These are phyloP conservation scores for Leptoclinus maculatus DNA, from an alignment of 2,797 vertebrate species.

Conservation along the genomic window DNA sequence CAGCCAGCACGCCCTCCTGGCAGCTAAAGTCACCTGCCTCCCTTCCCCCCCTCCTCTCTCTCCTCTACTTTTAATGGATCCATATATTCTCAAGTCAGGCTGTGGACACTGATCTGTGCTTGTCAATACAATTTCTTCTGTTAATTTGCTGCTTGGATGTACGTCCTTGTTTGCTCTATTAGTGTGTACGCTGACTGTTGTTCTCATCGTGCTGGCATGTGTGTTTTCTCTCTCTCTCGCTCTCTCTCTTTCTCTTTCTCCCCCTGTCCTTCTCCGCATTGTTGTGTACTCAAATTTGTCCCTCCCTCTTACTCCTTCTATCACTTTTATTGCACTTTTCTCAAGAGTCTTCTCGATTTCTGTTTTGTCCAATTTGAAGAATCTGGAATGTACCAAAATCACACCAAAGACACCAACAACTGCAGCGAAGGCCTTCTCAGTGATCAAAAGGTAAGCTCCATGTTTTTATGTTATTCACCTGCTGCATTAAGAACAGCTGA, in stretches of 20 bases:
- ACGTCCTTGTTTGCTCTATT: slow-evolving; percentile 43
- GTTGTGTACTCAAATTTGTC: slow-evolving; percentile 42
- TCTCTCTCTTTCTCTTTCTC: not conserved
- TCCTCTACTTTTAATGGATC: slow-evolving; percentile 58
- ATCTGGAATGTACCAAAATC: slow-evolving; percentile 83
- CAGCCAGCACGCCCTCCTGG: slow-evolving; percentile 54
- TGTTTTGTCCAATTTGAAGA: slow-evolving; percentile 49
- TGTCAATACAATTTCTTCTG: slow-evolving; percentile 49
- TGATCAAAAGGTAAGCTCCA: slow-evolving; percentile 80
- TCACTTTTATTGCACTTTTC: slow-evolving; percentile 32
- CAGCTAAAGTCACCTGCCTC: slow-evolving; percentile 48
- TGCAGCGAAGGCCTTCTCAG: slow-evolving; percentile 76
- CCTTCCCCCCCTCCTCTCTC: slow-evolving; percentile 39
- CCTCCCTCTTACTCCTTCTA: slow-evolving; percentile 17
- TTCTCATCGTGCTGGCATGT: slow-evolving; percentile 45
- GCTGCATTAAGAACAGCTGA: slow-evolving; percentile 21
- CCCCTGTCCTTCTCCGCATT: slow-evolving; percentile 17
- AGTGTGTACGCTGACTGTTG: slow-evolving; percentile 10
- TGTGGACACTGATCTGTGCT: slow-evolving; percentile 54
- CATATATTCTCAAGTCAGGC: slow-evolving; percentile 59
- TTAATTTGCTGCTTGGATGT: slow-evolving; percentile 60
- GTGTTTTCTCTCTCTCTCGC: not conserved
- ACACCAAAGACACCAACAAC: slow-evolving; percentile 79
- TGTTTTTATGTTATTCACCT: slow-evolving; percentile 44
- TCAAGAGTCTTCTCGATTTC: slow-evolving; percentile 38